A percentile compares a stretch with the other conserved stretches of the same genome.
These are phyloP conservation scores for Tarsius wallacei DNA, from an alignment of 2,797 vertebrate species.

Conservation along the genomic window DNA sequence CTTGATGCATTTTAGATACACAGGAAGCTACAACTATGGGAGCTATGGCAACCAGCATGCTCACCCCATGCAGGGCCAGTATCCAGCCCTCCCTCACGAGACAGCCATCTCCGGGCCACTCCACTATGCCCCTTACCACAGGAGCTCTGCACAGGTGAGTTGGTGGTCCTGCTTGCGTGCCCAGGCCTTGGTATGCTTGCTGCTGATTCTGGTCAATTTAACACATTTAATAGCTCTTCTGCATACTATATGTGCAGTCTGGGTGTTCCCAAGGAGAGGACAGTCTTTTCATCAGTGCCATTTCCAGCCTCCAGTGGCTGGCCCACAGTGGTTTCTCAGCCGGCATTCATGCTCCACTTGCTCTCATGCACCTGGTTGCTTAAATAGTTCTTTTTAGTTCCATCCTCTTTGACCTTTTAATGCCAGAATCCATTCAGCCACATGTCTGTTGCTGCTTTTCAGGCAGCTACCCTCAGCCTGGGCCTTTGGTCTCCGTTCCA, in stretches of 20 bases:
- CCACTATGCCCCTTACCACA: conserved; percentile 98
- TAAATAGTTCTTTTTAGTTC: neutral
- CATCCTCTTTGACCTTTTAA: neutral
- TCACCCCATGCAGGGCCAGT: conserved; percentile 98
- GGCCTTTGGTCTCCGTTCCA: neutral
- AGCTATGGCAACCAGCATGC: conserved; percentile 98
- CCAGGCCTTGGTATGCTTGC: neutral
- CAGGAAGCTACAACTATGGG: conserved; percentile 98
- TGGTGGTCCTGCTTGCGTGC: neutral
- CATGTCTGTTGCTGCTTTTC: neutral
- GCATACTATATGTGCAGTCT: neutral
- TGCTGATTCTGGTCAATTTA: neutral
- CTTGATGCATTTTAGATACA: conserved; percentile 93
- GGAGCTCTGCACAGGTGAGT: conserved; percentile 97
- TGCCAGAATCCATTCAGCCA: neutral
- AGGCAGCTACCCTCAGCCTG: neutral
- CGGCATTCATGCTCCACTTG: neutral
- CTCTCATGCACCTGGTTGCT: neutral
- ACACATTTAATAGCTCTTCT: neutral
- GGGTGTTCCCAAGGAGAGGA: neutral
- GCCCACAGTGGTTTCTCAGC: neutral
- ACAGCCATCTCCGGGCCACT: conserved; percentile 95
- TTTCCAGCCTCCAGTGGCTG: neutral
- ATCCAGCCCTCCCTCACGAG: conserved; percentile 96
- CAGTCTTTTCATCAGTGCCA: neutral